Evolutionary conservation across 2,888 invertebrate species (phyloP).

Genomic region (Agriopis marginaria): DNA sequence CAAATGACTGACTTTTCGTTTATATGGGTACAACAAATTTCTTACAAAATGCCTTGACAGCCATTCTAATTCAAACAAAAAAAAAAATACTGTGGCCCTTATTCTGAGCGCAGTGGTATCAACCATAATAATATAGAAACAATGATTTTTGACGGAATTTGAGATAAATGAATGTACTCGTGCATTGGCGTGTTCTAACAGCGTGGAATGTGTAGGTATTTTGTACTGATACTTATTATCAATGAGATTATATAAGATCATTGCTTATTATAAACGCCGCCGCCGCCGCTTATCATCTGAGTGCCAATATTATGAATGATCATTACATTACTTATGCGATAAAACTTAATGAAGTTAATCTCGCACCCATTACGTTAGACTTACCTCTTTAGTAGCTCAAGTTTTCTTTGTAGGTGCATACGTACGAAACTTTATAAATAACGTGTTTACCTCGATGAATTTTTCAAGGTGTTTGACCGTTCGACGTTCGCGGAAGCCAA

Average conservation of each 20-base stretch:
- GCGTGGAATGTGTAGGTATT: slow-evolving; percentile 22
- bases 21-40: no score
- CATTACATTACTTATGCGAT: slow-evolving; percentile 26
- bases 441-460: slow-evolving; percentile 24
- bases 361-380: slow-evolving; percentile 17
- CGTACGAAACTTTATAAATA: slow-evolving; percentile 37
- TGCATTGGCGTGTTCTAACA: slow-evolving; percentile 31
- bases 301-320: slow-evolving; percentile 42
- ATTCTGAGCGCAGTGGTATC: no score
- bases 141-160: slow-evolving; percentile 4
- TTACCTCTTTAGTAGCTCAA: slow-evolving; percentile 18
- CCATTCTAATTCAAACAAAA: no score
- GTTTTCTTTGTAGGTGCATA: slow-evolving; percentile 30
- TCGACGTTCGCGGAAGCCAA: slow-evolving; percentile 40
- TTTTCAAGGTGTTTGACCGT: slow-evolving; percentile 49
- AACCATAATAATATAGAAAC: slow-evolving; percentile 15
- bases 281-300: slow-evolving; percentile 19
- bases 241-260: no score
- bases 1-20: no score
- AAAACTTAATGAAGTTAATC: slow-evolving; percentile 25
- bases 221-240: slow-evolving; percentile 19
- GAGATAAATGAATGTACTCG: slow-evolving; percentile 27
- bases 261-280: slow-evolving; percentile 33
- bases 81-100: no score
- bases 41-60: no score